A percentile compares a stretch with the other conserved stretches of the same genome.
phyloP scores from a whole-genome alignment of 2,888 invertebrate species.

The Lasioglossum leucozonium region DNA sequence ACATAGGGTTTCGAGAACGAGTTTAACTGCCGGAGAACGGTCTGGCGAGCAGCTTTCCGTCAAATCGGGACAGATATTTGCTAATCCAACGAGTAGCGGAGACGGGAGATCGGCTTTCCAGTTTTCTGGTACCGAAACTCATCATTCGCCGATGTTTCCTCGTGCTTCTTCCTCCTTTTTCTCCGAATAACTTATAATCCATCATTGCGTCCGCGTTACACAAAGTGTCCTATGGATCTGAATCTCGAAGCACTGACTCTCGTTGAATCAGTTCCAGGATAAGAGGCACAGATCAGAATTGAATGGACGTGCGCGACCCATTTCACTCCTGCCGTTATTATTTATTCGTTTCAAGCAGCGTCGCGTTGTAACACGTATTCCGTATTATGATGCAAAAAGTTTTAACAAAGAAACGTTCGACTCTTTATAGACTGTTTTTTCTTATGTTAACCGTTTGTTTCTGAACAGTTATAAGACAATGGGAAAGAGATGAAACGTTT shows the following conservation, averaged over 20 bases:
- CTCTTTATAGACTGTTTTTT: not conserved
- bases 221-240: not conserved
- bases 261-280: slow-evolving; percentile 2
- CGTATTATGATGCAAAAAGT: not conserved
- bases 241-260: not conserved
- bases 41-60: not conserved
- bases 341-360: not conserved
- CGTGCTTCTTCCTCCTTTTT: not conserved
- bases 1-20: not conserved
- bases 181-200: not conserved
- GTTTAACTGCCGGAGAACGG: not conserved
- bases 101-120: not conserved
- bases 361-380: not conserved
- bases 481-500: not conserved
- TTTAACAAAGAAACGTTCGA: not conserved
- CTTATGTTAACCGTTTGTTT: not conserved
- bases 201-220: not conserved
- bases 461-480: not conserved
- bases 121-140: not conserved
- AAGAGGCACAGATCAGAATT: not conserved
- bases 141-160: not conserved
- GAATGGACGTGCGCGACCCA: not conserved
- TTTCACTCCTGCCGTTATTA: not conserved
- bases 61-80: not conserved
- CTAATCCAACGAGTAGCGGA: not conserved